Base-by-base conservation (phyloP, 2,113 vertebrate genomes). In the Theristicus caerulescens region DNA sequence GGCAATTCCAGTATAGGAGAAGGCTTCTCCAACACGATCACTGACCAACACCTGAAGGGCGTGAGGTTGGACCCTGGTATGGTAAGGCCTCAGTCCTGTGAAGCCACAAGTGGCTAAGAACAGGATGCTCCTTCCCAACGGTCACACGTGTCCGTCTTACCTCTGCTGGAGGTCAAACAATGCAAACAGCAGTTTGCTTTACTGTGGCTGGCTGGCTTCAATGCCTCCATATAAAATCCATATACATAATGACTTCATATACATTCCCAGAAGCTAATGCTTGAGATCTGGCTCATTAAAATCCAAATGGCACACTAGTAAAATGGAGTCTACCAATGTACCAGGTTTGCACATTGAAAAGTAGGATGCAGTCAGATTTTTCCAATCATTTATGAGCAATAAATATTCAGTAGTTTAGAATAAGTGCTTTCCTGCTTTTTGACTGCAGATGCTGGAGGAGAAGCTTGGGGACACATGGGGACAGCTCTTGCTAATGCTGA, bases 121-220 rank as follows among this genome's bases (percentile, higher is more conserved):
- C 74, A 31, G 38, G 15, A 13, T 3, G 0, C 11, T 57, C 25
- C 80, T 86, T 93, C 13, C 47, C 9, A 22, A 8, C 1, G 11
- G 13, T 4, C 64, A 26, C 4, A 0, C 7, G 1, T 29, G 40
- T 78, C 27, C 1, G 1, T 42, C 40, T 95, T 14, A 0, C 17
- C 59, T 82, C 86, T 73, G 54, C 84, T 64, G 79, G 69, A 38
- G 67, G 42, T 44, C 81, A 38, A 52, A 82, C 40, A 22, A 26
- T 6, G 34, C 1, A 9, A 55, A 46, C 3, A 57, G 29, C 51
- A 29, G 34, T 70, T 84, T 86, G 17, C 34, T 82, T 73, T 59
- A 17, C 69, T 46, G 69, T 52, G 65, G 14, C 42, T 93, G 86
- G 17, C 42, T 77, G 70, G 58, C 32, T 92, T 88, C 69, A 15